Evolutionary conservation across 2,113 vertebrate genomes (phyloP).

Genomic region (Alectura lathami): DNA sequence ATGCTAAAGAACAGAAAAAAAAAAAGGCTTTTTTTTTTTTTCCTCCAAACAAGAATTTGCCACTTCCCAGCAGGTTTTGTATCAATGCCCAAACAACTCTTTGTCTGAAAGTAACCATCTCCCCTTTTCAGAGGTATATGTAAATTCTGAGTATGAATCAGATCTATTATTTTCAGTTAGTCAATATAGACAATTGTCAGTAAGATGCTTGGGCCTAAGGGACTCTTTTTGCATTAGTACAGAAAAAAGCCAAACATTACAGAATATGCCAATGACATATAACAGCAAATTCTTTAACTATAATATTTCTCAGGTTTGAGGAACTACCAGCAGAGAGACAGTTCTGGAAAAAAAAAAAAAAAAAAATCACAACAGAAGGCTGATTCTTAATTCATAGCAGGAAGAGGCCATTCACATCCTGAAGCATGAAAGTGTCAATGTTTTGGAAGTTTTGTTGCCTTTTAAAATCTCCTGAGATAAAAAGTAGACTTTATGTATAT

Average conservation of each 20-base stretch:
- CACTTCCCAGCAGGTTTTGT: not conserved
- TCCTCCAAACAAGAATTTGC: not conserved
- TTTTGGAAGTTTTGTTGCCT: not conserved
- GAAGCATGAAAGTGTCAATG: not conserved
- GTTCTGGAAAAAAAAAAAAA: not conserved
- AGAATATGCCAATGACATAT: no score
- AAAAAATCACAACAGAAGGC: not conserved
- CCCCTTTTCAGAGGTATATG: not conserved
- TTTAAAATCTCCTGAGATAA: not conserved
- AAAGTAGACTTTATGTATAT: not conserved
- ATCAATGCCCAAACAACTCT: not conserved
- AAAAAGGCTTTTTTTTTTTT: not conserved
- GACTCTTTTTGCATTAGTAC: not conserved
- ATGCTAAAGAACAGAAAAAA: not conserved
- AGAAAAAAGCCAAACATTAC: not conserved
- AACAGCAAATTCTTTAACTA: not conserved
- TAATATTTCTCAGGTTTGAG: not conserved
- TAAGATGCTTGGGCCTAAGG: not conserved
- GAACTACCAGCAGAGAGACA: not conserved
- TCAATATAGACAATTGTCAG: not conserved
- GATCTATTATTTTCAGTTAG: not conserved
- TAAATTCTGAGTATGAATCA: not conserved
- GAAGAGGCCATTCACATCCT: not conserved
- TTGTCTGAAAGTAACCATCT: not conserved
- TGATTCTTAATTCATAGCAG: not conserved